These are phyloP conservation scores for Sus scrofa DNA, from an alignment of 2,113 vertebrate species.

Conservation along the genomic window T2T-Sscrofa CM000824.6:55204001-55204500, in stretches of 20 bases:
- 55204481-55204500: not conserved
- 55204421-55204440: not conserved
- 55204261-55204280: not conserved
- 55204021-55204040: slow-evolving; percentile 21
- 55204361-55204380: not conserved
- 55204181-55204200: not conserved
- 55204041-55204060: not conserved
- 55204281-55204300: not conserved
- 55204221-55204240: slow-evolving; percentile 45
- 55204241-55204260: not conserved
- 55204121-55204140: not conserved
- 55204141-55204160: not conserved
- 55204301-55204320: not conserved
- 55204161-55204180: slow-evolving; percentile 29
- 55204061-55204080: not conserved
- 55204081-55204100: slow-evolving; percentile 30
- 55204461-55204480: not conserved
- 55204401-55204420: not conserved
- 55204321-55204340: not conserved
- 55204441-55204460: not conserved
- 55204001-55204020: not conserved
- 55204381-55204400: not conserved
- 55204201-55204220: slow-evolving; percentile 40
- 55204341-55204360: not conserved
- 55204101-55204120: slow-evolving; percentile 30